Evolutionary conservation across 37 sponge, comb jelly and placozoan species (phyloP).

Genomic region (Bolinopsis microptera): DNA sequence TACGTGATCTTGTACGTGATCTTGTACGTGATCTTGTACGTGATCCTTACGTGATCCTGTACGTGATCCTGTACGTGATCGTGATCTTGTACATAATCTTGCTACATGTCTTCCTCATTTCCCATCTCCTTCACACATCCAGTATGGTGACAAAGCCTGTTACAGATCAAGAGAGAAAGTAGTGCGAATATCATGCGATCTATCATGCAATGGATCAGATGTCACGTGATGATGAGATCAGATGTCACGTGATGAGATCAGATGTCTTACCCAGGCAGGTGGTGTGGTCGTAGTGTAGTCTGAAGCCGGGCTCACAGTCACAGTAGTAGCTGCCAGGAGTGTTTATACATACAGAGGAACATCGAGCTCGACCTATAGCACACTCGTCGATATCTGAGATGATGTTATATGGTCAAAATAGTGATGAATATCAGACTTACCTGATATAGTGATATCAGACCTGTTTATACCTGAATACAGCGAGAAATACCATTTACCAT

Average conservation of each 20-base stretch:
- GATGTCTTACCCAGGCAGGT: conserved; percentile 23
- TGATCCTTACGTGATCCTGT: neutral
- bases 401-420: neutral
- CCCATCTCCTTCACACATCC: too few relatives aligned
- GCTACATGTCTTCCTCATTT: too few relatives aligned
- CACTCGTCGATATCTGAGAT: conserved; percentile 77
- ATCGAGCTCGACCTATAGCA: neutral
- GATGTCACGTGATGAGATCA: neutral
- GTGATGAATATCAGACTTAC: neutral
- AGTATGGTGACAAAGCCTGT: too few relatives aligned
- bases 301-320: conserved; percentile 68
- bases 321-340: conserved; percentile 72
- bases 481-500: too few relatives aligned
- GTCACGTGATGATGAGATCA: neutral
- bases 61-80: too few relatives aligned
- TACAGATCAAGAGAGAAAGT: too few relatives aligned
- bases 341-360: conserved; percentile 71
- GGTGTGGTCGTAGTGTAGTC: neutral
- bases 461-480: too few relatives aligned
- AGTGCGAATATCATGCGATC: neutral
- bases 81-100: too few relatives aligned
- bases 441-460: too few relatives aligned
- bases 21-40: too few relatives aligned
- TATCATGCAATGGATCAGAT: neutral
- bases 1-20: too few relatives aligned